Evolutionary conservation across 1,140 invertebrate species (phyloP).

Genomic region (Drosophila mojavensis): DNA sequence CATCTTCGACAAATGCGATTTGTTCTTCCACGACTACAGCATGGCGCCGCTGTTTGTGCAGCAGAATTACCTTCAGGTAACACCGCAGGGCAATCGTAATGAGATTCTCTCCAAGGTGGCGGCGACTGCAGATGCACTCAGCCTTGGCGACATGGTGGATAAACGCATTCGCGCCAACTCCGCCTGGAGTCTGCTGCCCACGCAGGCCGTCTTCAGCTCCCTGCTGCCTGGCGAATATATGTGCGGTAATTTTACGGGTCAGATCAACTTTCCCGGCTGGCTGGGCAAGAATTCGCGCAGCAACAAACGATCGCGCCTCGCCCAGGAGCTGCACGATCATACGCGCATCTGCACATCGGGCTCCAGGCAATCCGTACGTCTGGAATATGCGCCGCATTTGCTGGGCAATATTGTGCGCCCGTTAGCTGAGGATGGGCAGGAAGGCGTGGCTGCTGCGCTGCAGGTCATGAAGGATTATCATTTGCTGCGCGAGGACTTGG

Average conservation of each 20-base stretch:
- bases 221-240: slow-evolving; percentile 95
- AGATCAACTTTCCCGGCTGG: slow-evolving; percentile 97
- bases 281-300: slow-evolving; percentile 96
- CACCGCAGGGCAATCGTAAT: slow-evolving; percentile 87
- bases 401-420: slow-evolving; percentile 90
- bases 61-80: slow-evolving; percentile 96
- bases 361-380: slow-evolving; percentile 89
- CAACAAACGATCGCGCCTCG: slow-evolving; percentile 92
- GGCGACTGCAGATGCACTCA: slow-evolving; percentile 92
- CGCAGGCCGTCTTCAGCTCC: slow-evolving; percentile 95
- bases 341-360: slow-evolving; percentile 91
- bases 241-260: slow-evolving; percentile 90
- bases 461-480: slow-evolving; percentile 92
- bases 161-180: slow-evolving; percentile 90
- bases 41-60: slow-evolving; percentile 98
- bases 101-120: slow-evolving; percentile 89
- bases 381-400: slow-evolving; percentile 93
- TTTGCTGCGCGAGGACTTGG: slow-evolving; percentile 95
- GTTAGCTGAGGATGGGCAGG: slow-evolving; percentile 87
- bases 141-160: slow-evolving; percentile 94
- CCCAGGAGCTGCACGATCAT: slow-evolving; percentile 93
- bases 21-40: slow-evolving; percentile 99
- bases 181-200: slow-evolving; percentile 95
- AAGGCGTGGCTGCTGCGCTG: slow-evolving; percentile 91
- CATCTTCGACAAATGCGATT: slow-evolving; percentile 93